A percentile compares a stretch with the other conserved stretches of the same genome.
These are phyloP conservation scores for Odontophorus gujanensis DNA, from an alignment of 2,113 vertebrate genomes.

Conservation along the genomic window DNA sequence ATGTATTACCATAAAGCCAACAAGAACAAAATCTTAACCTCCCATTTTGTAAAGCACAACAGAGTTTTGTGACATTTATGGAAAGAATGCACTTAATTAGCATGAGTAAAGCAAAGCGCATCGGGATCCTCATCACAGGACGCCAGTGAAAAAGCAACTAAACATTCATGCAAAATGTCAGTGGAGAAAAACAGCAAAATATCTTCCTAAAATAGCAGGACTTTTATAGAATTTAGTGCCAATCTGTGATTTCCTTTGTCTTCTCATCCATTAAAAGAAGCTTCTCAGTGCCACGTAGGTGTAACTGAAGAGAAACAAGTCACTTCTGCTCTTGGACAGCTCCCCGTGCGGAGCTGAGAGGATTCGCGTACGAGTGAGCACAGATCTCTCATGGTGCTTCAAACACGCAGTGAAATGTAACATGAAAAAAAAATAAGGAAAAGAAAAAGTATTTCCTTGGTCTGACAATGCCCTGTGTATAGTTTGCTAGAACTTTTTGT, in stretches of 20 bases:
- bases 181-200: neutral
- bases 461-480: neutral
- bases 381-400: neutral
- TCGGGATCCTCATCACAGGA: neutral
- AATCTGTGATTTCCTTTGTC: neutral
- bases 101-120: neutral
- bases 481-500: neutral
- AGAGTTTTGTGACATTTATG: neutral
- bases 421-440: neutral
- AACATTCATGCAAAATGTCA: neutral
- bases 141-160: neutral
- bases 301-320: neutral
- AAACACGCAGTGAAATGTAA: neutral
- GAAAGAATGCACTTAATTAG: neutral
- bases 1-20: rapidly evolving
- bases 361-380: neutral
- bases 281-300: neutral
- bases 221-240: neutral
- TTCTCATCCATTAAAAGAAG: neutral
- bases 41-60: neutral
- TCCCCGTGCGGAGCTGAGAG: neutral
- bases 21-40: neutral
- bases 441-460: neutral
- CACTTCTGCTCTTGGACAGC: neutral
- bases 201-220: neutral